Base-by-base conservation (phyloP, 2,113 vertebrate genomes). In the Chunga burmeisteri region DNA sequence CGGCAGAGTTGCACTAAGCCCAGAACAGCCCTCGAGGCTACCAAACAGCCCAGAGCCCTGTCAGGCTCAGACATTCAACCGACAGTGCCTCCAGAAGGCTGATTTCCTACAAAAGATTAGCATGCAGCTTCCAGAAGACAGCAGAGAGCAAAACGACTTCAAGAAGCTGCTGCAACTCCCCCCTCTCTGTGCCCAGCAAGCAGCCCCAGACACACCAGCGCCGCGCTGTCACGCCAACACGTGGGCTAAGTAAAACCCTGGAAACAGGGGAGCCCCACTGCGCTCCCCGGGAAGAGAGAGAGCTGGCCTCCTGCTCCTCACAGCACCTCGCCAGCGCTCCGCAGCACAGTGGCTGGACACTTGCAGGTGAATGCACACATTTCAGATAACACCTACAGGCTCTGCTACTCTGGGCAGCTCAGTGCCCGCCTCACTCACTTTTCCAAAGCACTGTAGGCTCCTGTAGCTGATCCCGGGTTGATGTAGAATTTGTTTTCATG, bases 401-500 rank as follows among this genome's bases (percentile, higher is more conserved):
- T 52, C 47, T 62, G 52, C 63, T 30, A 17, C 2, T 0, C 52
- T 19, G 34, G 20, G 44, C 30, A 84, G 56, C n/a, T 67, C 56
- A n/a, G n/a, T 13, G 27, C 12, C 7, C 13, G 21, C 29, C 47
- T 46, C 26, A 97, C 96, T 97, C 97, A 99, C 99, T 75, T 99
- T 98, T 99, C 99, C 97, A 99, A 98, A 91, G 99, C 98, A 61
- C 98, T 99, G 98, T 99, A 99, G 52, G 99, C 99, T 77, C 99
- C 99, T 30, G 99, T 99, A 75, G 99, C 99, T 36, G 99, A 99
- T 50, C 99, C 99, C 0, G 98, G 99, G 95, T 99, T 99, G 96
- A 99, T 99, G 96, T 99, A 99, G 97, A 99, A 99, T 96, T 99
- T 99, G 94, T 99, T 99, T 96, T 99, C 99, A 21, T 99, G 98